Conservation (phyloP, 2,113 vertebrate species). For the Emydocephalus ijimae region DNA sequence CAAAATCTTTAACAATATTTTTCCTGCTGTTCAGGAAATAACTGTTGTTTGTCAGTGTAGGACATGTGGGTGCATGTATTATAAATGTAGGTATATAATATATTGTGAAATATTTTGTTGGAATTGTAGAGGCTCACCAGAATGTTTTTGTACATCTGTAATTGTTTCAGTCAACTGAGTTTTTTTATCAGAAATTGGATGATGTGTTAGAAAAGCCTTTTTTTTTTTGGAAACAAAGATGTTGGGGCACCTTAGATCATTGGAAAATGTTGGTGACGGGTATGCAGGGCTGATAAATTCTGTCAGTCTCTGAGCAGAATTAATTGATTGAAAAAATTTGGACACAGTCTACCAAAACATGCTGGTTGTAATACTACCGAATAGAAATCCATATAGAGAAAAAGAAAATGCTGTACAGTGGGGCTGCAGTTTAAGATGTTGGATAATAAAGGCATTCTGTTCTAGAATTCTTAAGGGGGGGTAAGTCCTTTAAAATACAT, state of each 20-base stretch:
- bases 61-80: conserved; percentile 73
- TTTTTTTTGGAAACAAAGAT: conserved; percentile 36
- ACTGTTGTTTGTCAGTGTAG: conserved; percentile 67
- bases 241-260: conserved; percentile 66
- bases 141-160: conserved; percentile 68
- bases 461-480: background rate
- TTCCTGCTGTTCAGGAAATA: conserved; percentile 58
- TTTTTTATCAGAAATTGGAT: conserved; percentile 47
- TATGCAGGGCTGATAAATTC: conserved; percentile 38
- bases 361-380: conserved; percentile 55
- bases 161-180: conserved; percentile 58
- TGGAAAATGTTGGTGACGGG: conserved; percentile 40
- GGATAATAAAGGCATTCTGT: conserved; percentile 28
- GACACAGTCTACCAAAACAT: conserved; percentile 47
- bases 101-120: conserved; percentile 64
- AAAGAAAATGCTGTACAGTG: conserved; percentile 56
- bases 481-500: background rate
- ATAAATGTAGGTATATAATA: conserved; percentile 68
- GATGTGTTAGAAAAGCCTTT: conserved; percentile 42
- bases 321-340: conserved; percentile 34
- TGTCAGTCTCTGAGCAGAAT: conserved; percentile 6
- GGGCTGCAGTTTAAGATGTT: conserved; percentile 58
- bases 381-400: conserved; percentile 22
- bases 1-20: conserved; percentile 65
- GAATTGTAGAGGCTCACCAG: conserved; percentile 66